These are phyloP conservation scores for Oscheius sp. DNA, from an alignment of 1,140 invertebrate genomes.

Conservation along the genomic window DNA sequence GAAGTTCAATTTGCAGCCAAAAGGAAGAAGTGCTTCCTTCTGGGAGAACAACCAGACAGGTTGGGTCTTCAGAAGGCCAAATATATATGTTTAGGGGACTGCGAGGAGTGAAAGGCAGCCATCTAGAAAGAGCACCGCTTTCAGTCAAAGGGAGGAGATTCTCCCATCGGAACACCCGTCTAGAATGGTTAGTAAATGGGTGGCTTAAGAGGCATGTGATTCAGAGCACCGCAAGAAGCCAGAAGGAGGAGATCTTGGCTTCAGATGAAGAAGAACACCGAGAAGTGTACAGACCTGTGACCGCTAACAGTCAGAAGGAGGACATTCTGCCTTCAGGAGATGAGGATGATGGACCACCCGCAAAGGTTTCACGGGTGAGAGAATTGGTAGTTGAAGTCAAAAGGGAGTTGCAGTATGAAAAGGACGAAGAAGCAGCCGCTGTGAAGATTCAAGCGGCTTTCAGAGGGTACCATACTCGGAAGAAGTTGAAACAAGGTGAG, in stretches of 20 bases:
- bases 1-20: not conserved
- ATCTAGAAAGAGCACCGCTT: not conserved
- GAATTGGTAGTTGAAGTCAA: too few species aligned
- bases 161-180: too few species aligned
- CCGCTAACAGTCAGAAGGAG: constrained; percentile 5
- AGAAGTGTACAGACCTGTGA: not conserved
- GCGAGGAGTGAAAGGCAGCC: not conserved
- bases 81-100: not conserved
- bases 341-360: constrained; percentile 15
- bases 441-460: constrained; percentile 30
- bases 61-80: not conserved
- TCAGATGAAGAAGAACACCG: too few species aligned
- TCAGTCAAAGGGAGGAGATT: not conserved
- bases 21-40: not conserved
- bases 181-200: too few species aligned
- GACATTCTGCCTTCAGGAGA: not conserved
- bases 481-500: constrained; percentile 27
- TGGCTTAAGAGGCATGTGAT: not conserved
- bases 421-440: constrained; percentile 33
- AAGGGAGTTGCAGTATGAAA: not conserved
- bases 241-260: constrained; percentile 7
- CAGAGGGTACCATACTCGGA: constrained; percentile 25
- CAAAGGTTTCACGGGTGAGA: too few species aligned
- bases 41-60: not conserved
- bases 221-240: not conserved